phyloP scores from a whole-genome alignment of 2,888 invertebrate species.

The Hydropsyche betteni region DNA sequence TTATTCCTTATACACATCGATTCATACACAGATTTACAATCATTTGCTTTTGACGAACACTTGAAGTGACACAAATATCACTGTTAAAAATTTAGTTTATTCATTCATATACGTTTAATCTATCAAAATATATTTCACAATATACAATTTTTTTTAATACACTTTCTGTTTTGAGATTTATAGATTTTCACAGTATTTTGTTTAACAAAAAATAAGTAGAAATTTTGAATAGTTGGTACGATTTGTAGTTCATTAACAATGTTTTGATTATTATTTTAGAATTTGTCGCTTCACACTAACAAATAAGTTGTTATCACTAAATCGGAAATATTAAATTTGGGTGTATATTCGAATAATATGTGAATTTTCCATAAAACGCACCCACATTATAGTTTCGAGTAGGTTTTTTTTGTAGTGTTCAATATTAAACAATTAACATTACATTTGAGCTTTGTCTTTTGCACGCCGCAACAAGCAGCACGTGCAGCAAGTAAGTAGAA shows the following conservation, averaged over 20 bases:
- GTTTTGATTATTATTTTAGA: too few relatives aligned
- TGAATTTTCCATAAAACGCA: neutral
- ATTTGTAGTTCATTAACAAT: too few relatives aligned
- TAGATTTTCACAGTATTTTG: too few relatives aligned
- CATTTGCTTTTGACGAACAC: neutral
- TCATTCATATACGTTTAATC: neutral
- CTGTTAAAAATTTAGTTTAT: neutral
- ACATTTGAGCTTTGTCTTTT: constrained; percentile 52
- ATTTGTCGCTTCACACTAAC: too few relatives aligned
- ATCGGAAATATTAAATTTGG: too few relatives aligned
- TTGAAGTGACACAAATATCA: neutral
- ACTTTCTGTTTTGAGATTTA: too few relatives aligned
- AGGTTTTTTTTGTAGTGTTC: too few relatives aligned
- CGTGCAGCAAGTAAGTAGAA: constrained; percentile 71
- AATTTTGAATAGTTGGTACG: too few relatives aligned
- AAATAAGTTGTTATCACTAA: too few relatives aligned
- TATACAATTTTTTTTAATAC: neutral
- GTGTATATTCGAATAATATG: too few relatives aligned
- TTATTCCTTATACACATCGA: constrained; percentile 12
- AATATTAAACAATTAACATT: constrained; percentile 20
- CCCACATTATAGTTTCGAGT: too few relatives aligned
- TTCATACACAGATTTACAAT: neutral
- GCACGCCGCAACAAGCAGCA: constrained; percentile 67
- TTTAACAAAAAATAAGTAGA: too few relatives aligned
- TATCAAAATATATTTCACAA: neutral